A percentile compares a stretch with the other conserved stretches of the same genome.
Evolutionary conservation across 2,113 vertebrate species (phyloP).

Genomic region (Engraulis encrasicolus): DNA sequence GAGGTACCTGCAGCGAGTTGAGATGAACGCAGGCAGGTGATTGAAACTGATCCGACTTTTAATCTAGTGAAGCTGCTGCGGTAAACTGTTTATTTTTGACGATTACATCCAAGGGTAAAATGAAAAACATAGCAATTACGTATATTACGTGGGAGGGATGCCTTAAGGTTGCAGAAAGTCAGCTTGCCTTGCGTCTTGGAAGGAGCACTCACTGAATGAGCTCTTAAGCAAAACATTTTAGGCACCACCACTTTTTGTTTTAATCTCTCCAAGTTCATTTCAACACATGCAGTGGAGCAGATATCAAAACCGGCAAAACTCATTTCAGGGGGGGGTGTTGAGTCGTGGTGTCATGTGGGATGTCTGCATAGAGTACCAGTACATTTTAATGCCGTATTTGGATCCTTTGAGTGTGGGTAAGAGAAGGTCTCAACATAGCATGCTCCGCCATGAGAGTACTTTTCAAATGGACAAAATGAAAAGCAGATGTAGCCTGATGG

Average conservation of each 20-base stretch:
- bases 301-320: neutral
- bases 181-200: neutral
- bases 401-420: no score
- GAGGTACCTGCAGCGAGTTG: neutral
- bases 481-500: no score
- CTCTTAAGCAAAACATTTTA: neutral
- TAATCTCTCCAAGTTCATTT: neutral
- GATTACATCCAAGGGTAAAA: no score
- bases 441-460: no score
- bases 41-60: neutral
- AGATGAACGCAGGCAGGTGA: neutral
- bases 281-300: neutral
- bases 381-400: no score
- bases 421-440: no score
- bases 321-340: no score
- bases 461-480: no score
- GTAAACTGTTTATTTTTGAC: no score
- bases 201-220: neutral
- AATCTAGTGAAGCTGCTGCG: neutral
- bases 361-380: no score
- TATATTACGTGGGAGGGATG: no score
- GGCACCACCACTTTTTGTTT: neutral
- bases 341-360: no score
- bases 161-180: neutral
- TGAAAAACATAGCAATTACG: neutral